Evolutionary conservation across 2,888 invertebrate genomes (phyloP).

Genomic region (Eurytoma californica): DNA sequence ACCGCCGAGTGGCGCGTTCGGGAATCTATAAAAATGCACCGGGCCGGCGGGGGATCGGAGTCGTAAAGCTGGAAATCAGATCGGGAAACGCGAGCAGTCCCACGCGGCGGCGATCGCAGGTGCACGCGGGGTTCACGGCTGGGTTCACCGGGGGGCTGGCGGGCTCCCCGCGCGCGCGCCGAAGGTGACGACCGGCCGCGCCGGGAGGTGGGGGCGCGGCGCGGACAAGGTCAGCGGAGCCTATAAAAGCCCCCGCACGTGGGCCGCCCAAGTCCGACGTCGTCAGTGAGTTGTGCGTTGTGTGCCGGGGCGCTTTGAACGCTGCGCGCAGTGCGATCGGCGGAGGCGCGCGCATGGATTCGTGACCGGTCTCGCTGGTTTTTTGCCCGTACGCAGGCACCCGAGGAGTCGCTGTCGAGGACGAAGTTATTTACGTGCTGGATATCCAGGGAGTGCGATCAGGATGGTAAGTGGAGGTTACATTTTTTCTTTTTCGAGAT

Average conservation of each 20-base stretch:
- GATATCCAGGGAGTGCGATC: not conserved
- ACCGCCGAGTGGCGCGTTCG: too few species aligned
- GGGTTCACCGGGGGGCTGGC: constrained; percentile 59
- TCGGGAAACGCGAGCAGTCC: constrained; percentile 6
- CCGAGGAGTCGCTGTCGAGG: not conserved
- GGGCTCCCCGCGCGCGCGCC: not conserved
- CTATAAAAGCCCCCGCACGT: constrained; percentile 67
- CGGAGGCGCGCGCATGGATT: constrained; percentile 52
- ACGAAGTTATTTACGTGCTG: not conserved
- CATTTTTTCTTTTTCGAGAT: too few species aligned
- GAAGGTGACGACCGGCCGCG: constrained; percentile 29
- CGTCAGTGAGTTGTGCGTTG: constrained; percentile 60
- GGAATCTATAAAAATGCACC: too few species aligned
- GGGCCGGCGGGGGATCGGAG: too few species aligned
- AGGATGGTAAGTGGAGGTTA: constrained; percentile 33
- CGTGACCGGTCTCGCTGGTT: not conserved
- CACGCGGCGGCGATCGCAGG: constrained; percentile 13
- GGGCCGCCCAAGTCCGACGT: constrained; percentile 56
- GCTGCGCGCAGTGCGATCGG: constrained; percentile 28
- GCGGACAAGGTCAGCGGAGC: constrained; percentile 68
- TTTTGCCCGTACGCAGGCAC: not conserved
- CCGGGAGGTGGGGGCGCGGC: constrained; percentile 58
- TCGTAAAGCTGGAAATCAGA: not conserved
- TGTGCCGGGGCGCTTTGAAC: constrained; percentile 49
- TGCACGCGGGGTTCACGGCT: constrained; percentile 61